These are phyloP conservation scores for Macaria notata DNA, from an alignment of 2,888 invertebrate genomes.

Conservation along the genomic window DNA sequence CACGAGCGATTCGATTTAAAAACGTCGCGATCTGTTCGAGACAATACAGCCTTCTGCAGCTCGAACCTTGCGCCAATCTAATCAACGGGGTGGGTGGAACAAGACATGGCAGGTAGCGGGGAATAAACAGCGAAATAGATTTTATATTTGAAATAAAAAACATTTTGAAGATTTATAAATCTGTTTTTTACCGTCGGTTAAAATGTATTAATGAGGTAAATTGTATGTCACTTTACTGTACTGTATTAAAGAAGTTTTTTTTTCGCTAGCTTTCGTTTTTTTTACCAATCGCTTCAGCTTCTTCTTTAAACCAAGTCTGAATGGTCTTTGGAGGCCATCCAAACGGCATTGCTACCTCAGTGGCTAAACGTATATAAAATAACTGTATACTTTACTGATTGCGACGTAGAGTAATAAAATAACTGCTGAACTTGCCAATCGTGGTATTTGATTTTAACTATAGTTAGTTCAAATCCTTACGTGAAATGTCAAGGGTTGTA, in stretches of 20 bases:
- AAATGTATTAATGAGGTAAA: too few relatives aligned
- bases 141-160: too few relatives aligned
- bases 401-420: slow-evolving; percentile 42
- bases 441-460: not conserved
- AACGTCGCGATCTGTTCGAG: slow-evolving; percentile 49
- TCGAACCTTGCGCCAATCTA: slow-evolving; percentile 65
- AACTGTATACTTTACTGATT: slow-evolving; percentile 71
- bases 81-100: slow-evolving; percentile 45
- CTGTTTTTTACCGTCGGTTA: too few relatives aligned
- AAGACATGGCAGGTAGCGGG: slow-evolving; percentile 15
- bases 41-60: slow-evolving; percentile 59
- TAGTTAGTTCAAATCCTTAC: too few relatives aligned
- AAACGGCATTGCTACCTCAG: slow-evolving; percentile 62
- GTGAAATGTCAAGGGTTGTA: too few relatives aligned
- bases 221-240: too few relatives aligned
- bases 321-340: slow-evolving; percentile 62
- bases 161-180: too few relatives aligned
- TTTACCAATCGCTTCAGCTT: slow-evolving; percentile 23
- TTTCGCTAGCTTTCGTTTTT: too few relatives aligned
- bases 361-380: slow-evolving; percentile 68
- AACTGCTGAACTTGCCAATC: slow-evolving; percentile 3
- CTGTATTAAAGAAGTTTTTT: too few relatives aligned
- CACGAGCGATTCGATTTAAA: slow-evolving; percentile 40
- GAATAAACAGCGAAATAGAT: not conserved
- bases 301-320: slow-evolving; percentile 36